Percentiles rank a stretch among this genome's conserved stretches.
These are phyloP conservation scores for Gnathonemus echidnorhynchus DNA, from an alignment of 2,113 vertebrate genomes.

Conservation along the genomic window DNA sequence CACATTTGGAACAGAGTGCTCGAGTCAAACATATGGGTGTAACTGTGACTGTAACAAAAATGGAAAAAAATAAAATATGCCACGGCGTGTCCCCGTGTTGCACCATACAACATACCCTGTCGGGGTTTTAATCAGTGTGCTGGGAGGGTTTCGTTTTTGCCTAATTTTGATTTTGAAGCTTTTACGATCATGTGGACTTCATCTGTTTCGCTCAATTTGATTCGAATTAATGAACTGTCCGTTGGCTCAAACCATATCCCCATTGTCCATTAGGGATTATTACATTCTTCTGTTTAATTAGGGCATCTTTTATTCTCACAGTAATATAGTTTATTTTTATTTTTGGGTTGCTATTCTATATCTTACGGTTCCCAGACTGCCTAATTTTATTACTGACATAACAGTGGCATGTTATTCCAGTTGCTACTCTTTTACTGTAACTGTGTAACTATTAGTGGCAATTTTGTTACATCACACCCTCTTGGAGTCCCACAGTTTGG, in stretches of 20 bases:
- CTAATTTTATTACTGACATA: constrained; percentile 23
- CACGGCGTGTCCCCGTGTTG: background rate
- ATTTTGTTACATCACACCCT: background rate
- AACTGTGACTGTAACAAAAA: background rate
- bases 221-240: background rate
- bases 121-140: background rate
- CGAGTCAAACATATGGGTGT: background rate
- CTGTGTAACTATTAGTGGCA: background rate
- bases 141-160: background rate
- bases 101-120: background rate
- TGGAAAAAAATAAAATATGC: background rate
- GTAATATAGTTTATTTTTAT: constrained; percentile 1
- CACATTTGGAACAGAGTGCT: background rate
- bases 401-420: background rate
- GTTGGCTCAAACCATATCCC: constrained; percentile 27
- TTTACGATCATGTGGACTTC: background rate
- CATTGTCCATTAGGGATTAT: constrained; percentile 36
- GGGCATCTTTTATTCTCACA: constrained; percentile 36
- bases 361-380: constrained; percentile 6
- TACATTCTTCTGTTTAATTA: constrained; percentile 46
- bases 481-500: background rate
- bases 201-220: constrained; percentile 19
- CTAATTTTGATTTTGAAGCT: background rate
- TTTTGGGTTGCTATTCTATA: background rate
- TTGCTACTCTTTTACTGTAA: background rate